Percentiles rank a stretch among this genome's conserved stretches.
Conservation (phyloP, 2,888 invertebrate species). For the Scaeva pyrastri region DNA sequence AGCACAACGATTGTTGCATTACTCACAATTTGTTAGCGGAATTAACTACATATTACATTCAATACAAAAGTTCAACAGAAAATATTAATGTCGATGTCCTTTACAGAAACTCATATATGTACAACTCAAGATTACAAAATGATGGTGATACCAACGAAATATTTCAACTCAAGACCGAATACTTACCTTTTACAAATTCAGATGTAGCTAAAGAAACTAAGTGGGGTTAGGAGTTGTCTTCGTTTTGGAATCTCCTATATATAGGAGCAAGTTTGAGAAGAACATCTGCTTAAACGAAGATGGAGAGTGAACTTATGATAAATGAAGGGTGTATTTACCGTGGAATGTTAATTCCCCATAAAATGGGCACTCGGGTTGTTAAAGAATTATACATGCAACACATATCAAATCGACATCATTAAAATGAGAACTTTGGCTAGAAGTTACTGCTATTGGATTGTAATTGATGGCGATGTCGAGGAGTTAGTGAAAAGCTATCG, state of each 20-base stretch:
- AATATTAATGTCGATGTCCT: background rate
- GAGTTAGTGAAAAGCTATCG: slow-evolving; percentile 5
- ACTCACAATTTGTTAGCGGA: background rate
- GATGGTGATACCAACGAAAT: background rate
- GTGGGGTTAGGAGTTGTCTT: too few relatives aligned
- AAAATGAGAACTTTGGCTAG: slow-evolving; percentile 35
- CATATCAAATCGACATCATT: slow-evolving; percentile 14
- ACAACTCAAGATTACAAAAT: too few relatives aligned
- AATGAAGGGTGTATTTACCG: slow-evolving; percentile 28
- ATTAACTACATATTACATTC: too few relatives aligned
- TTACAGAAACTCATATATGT: background rate
- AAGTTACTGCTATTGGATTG: slow-evolving; percentile 28
- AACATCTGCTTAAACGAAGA: too few relatives aligned
- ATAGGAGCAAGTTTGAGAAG: too few relatives aligned
- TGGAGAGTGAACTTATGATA: slow-evolving; percentile 50
- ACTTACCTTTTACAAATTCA: too few relatives aligned
- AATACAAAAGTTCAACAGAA: background rate
- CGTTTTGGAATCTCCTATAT: background rate
- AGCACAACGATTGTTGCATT: background rate
- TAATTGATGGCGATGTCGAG: slow-evolving; percentile 12
- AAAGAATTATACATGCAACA: slow-evolving; percentile 22
- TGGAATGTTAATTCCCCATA: background rate
- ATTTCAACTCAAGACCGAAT: too few relatives aligned
- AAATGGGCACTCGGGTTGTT: background rate
- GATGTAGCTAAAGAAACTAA: too few relatives aligned